These are phyloP conservation scores for Abscondita cerata DNA, from an alignment of 2,888 invertebrate genomes.

Conservation along the genomic window DNA sequence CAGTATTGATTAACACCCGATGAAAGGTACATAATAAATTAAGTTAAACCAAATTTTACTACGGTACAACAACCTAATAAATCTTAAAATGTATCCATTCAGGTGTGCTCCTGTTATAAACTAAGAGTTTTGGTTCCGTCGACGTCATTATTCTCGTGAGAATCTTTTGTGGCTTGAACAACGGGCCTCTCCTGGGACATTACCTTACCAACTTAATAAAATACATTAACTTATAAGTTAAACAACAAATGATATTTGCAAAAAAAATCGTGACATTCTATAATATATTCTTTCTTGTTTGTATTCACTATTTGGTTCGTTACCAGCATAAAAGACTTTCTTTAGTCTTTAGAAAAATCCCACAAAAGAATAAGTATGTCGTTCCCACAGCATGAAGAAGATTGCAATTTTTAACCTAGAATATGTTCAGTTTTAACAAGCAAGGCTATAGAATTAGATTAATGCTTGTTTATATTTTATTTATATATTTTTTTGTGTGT, in stretches of 20 bases:
- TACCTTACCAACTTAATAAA: slow-evolving; percentile 25
- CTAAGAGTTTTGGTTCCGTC: slow-evolving; percentile 18
- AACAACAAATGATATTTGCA: too few relatives aligned
- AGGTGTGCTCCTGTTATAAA: slow-evolving; percentile 1
- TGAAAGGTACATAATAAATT: slow-evolving; percentile 7
- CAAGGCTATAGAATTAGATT: slow-evolving; percentile 26
- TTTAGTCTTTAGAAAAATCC: slow-evolving; percentile 23
- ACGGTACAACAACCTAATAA: not conserved
- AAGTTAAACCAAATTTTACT: slow-evolving; percentile 4
- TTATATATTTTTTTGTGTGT: slow-evolving; percentile 41
- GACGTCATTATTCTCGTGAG: slow-evolving; percentile 19
- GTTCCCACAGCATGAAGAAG: not conserved
- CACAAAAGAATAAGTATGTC: slow-evolving; percentile 15
- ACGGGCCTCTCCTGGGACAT: slow-evolving; percentile 18
- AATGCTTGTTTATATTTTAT: slow-evolving; percentile 34
- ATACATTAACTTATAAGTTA: slow-evolving; percentile 18
- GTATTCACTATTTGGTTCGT: too few relatives aligned
- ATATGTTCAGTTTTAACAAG: slow-evolving; percentile 25
- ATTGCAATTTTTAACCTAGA: slow-evolving; percentile 23
- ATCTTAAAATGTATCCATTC: not conserved
- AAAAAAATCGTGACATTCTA: too few relatives aligned
- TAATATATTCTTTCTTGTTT: too few relatives aligned
- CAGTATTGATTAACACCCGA: not conserved
- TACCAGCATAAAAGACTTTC: slow-evolving; percentile 13
- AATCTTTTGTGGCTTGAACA: slow-evolving; percentile 15